phyloP scores from a whole-genome alignment of 2,888 invertebrate species.

The Pecten maximus region DNA sequence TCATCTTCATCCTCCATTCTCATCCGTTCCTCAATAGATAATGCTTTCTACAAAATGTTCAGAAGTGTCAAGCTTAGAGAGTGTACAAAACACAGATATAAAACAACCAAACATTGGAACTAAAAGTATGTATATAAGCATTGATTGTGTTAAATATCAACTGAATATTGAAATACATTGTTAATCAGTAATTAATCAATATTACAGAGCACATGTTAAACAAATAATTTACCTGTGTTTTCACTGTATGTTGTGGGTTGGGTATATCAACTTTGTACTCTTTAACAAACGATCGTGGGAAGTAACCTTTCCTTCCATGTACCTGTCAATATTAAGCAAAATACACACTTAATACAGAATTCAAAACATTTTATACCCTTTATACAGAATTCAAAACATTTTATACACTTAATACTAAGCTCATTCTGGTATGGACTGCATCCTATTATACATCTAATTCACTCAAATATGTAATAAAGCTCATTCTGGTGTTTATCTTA shows the following conservation, averaged over 20 bases:
- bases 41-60: not conserved
- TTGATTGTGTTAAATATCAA: not conserved
- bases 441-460: no score
- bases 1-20: slow-evolving; percentile 45
- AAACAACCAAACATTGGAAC: not conserved
- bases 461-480: no score
- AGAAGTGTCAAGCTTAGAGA: not conserved
- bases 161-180: not conserved
- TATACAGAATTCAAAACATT: no score
- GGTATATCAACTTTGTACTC: slow-evolving; percentile 70
- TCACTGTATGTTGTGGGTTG: slow-evolving; percentile 65
- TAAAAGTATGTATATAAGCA: not conserved
- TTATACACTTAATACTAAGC: no score
- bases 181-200: not conserved
- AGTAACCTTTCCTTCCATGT: slow-evolving; percentile 73
- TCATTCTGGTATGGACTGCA: no score
- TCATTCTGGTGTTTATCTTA: not conserved
- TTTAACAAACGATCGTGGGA: slow-evolving; percentile 75
- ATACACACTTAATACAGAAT: no score
- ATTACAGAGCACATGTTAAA: not conserved
- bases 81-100: not conserved
- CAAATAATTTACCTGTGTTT: slow-evolving; percentile 69
- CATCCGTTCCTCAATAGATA: slow-evolving; percentile 38
- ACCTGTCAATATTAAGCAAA: slow-evolving; percentile 57
- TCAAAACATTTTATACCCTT: no score